Conservation (phyloP, 2,113 vertebrate genomes). For the Chroicocephalus ridibundus region DNA sequence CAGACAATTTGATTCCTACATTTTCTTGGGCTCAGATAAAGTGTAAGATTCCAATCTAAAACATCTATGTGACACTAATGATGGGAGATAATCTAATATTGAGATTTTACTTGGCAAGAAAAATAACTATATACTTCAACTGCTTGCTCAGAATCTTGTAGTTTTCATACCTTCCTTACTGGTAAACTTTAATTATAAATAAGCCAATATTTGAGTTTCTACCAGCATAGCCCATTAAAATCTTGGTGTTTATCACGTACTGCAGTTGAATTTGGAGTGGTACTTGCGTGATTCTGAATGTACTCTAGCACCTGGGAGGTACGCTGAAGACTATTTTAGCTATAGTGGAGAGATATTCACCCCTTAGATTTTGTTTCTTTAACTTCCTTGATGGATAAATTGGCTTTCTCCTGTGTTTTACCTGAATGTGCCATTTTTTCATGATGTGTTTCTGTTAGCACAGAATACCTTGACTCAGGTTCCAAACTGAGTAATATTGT, state of each 20-base stretch:
- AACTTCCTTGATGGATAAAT: background rate
- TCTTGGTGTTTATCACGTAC: background rate
- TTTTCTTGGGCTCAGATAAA: background rate
- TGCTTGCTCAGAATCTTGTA: background rate
- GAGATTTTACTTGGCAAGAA: background rate
- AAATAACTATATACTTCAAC: background rate
- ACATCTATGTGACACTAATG: background rate
- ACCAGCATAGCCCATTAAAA: background rate
- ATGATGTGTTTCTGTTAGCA: background rate
- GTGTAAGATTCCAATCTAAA: background rate
- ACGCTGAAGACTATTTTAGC: background rate
- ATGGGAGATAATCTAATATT: background rate
- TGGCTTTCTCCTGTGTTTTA: background rate
- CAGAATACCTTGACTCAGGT: background rate
- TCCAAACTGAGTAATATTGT: background rate
- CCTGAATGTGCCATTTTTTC: background rate
- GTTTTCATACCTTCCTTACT: background rate
- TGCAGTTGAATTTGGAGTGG: background rate
- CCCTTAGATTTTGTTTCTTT: background rate
- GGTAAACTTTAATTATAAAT: background rate
- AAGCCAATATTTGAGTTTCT: background rate
- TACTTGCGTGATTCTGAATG: background rate
- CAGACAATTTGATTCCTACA: background rate
- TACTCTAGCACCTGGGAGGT: background rate
- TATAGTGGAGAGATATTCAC: background rate